Evolutionary conservation across 1,140 invertebrate genomes (phyloP), one percentile per base, ranked within the genome.

Genomic region (Cherax quadricarinatus): DNA sequence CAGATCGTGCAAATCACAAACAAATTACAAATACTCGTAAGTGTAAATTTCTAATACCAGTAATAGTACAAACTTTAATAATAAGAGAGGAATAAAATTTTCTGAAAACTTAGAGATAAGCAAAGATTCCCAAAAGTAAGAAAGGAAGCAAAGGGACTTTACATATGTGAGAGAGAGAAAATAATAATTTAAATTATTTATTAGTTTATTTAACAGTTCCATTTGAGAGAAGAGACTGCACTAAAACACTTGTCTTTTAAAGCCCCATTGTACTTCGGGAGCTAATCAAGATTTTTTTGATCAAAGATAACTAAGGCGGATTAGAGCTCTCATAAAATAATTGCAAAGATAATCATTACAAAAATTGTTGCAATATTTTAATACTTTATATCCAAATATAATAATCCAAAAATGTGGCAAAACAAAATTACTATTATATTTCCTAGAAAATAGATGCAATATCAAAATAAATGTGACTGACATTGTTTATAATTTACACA

Each of bases 191-290:
- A 57, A 5, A 57, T 57, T 10, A 57, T 57, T 57, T 57, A 57
- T 9, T 57, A 14, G 1, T 41, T 41, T 57, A 14, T 57, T 57
- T 14, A 57, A 10, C 9, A 57, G 6, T 57, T 57, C 9, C 5
- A 57, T 57, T 57, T 57, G 1, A 10, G 4, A 10, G 53, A 30
- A 75, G 24, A 30, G 24, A 75, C 70, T 75, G 70, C 24, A 75
- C 70, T 75, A 75, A 57, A 75, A 75, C n/a, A 75, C n/a, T 30
- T 75, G n/a, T 30, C 30, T 75, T 75, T 75, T 30, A 75, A 30
- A 24, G 70, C n/a, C 3, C n/a, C n/a, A 75, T 5, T 75, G 30
- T 30, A 16, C 62, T 21, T 7, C 1, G 21, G 24, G 24, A 30
- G n/a, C 62, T 66, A 66, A 7, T 75, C 9, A 30, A 5, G 24